A percentile compares a stretch with the other conserved stretches of the same genome.
These are phyloP conservation scores for Heliconius eleuchia DNA, from an alignment of 1,140 invertebrate species.

Conservation along the genomic window DNA sequence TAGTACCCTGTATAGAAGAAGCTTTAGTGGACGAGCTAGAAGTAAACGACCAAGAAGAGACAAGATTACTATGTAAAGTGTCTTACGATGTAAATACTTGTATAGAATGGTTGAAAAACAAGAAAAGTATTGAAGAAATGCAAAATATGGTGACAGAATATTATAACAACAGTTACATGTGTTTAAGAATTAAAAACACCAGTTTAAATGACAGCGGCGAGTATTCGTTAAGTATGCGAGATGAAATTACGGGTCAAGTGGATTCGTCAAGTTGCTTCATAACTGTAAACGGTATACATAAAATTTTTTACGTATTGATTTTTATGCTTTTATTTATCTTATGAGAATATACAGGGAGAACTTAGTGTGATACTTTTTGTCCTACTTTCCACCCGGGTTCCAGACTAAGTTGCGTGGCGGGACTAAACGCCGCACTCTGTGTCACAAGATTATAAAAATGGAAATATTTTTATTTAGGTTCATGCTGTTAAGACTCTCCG, in stretches of 20 bases:
- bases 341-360: not conserved
- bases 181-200: slow-evolving; percentile 38
- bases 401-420: too few relatives aligned
- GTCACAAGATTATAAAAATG: too few relatives aligned
- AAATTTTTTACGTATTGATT: slow-evolving; percentile 7
- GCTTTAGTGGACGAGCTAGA: slow-evolving; percentile 35
- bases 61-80: slow-evolving; percentile 40
- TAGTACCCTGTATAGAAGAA: slow-evolving; percentile 39
- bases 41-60: slow-evolving; percentile 41
- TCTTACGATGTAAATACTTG: slow-evolving; percentile 37
- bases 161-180: slow-evolving; percentile 40
- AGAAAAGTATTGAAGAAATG: slow-evolving; percentile 24
- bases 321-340: not conserved
- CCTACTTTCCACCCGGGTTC: too few relatives aligned
- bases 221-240: slow-evolving; percentile 33
- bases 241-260: slow-evolving; percentile 35
- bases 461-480: too few relatives aligned
- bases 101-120: slow-evolving; percentile 39
- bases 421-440: too few relatives aligned
- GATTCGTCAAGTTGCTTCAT: slow-evolving; percentile 37
- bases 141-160: slow-evolving; percentile 33
- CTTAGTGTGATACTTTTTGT: not conserved
- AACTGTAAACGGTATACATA: slow-evolving; percentile 38
- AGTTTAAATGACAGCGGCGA: slow-evolving; percentile 34
- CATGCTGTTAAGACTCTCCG: too few relatives aligned